Base-by-base conservation (phyloP, 2,797 vertebrate genomes). In the Coendou prehensilis region DNA sequence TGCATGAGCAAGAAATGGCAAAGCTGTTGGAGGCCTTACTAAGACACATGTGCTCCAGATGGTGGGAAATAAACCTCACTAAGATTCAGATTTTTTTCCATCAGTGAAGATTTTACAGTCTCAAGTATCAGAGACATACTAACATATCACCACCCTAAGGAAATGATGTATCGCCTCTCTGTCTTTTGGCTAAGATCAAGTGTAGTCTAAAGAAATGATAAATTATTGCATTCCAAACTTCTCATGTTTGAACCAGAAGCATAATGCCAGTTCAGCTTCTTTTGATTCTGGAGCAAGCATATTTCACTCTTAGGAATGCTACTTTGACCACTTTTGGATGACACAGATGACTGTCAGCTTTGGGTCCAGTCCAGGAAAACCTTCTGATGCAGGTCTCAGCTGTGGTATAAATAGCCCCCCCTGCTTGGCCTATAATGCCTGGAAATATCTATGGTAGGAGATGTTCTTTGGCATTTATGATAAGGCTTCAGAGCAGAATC, bases 1-100 rank as follows among this genome's bases (percentile, higher is more conserved):
- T 82, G 79, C 9, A 81, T 57, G 64, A 81, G 26, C 28, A 96
- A 81, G 23, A 91, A 85, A 11, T 33, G 69, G 33, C 59, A 92
- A 92, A 52, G 76, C 47, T 69, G 5, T 26, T n/a, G 30, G 41
- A 2, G 1, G 37, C 18, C 23, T 75, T 50, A 79, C 50, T 30
- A 84, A 87, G 37, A 69, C 0, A 14, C 4, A 33, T 4, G 5
- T 69, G 71, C 20, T 87, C 22, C 37, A 47, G 33, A 30, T 47
- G 30, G 50, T 45, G 30, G 47, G 47, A 64, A 30, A 73, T 63
- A 76, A 87, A 69, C 33, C 33, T 81, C 6, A 63, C 10, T 45
- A 75, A 80, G 22, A 37, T 50, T 57, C 52, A 88, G 41, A 67
- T 14, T 23, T n/a, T 9, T 13, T 91, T 56, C 33, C 6, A 30